Evolutionary conservation across 2,888 invertebrate genomes (phyloP).

Genomic region (Hyposoter didymator): DNA sequence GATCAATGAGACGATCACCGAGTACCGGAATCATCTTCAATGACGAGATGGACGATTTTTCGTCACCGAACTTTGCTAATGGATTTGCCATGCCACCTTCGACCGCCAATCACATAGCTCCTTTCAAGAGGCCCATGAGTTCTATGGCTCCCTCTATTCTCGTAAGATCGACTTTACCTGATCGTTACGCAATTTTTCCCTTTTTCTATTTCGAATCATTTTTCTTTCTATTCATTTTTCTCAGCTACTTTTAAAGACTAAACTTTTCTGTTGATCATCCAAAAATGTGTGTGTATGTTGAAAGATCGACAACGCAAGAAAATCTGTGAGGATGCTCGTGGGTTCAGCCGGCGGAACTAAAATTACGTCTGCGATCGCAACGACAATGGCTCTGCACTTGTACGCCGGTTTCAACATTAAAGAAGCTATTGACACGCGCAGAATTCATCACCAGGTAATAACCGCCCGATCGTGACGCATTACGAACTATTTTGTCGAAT

Average conservation of each 20-base stretch:
- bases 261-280: neutral
- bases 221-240: neutral
- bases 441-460: slow-evolving; percentile 31
- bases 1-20: slow-evolving; percentile 91
- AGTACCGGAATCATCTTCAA: slow-evolving; percentile 96
- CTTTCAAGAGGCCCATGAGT: slow-evolving; percentile 93
- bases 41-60: slow-evolving; percentile 98
- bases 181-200: neutral
- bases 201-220: neutral
- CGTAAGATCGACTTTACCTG: neutral
- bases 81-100: slow-evolving; percentile 91
- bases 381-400: slow-evolving; percentile 87
- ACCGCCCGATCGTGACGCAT: neutral
- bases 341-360: slow-evolving; percentile 93
- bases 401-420: slow-evolving; percentile 88
- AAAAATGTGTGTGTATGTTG: neutral
- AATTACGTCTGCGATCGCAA: slow-evolving; percentile 92
- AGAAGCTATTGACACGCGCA: slow-evolving; percentile 87
- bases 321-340: neutral
- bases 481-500: neutral
- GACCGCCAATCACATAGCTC: slow-evolving; percentile 91
- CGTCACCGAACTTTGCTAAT: slow-evolving; percentile 89
- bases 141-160: slow-evolving; percentile 93
- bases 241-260: neutral
- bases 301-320: slow-evolving; percentile 9